These are phyloP conservation scores for Dromiciops gliroides DNA, from an alignment of 2,113 vertebrate species.

Conservation along the genomic window DNA sequence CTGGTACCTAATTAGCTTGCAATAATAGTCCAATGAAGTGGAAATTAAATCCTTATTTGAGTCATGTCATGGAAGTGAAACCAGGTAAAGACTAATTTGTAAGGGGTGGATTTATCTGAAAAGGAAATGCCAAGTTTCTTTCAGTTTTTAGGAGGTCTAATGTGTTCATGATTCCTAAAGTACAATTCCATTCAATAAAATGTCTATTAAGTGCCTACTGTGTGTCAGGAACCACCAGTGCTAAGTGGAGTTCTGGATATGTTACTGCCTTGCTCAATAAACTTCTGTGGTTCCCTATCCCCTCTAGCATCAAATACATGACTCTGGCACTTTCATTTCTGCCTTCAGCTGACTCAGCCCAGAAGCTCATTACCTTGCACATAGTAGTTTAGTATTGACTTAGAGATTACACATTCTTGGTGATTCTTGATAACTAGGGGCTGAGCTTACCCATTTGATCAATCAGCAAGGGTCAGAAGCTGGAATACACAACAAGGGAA, in stretches of 20 bases:
- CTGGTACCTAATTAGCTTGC: constrained; percentile 81
- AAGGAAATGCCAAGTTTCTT: constrained; percentile 65
- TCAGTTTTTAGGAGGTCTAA: constrained; percentile 61
- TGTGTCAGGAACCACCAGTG: neutral
- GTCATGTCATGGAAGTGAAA: constrained; percentile 80
- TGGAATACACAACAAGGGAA: neutral
- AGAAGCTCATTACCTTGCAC: neutral
- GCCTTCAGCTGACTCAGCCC: neutral
- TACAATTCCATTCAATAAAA: neutral
- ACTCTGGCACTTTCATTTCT: neutral
- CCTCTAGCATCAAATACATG: neutral
- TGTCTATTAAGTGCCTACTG: neutral
- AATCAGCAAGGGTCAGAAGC: neutral
- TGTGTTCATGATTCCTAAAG: neutral
- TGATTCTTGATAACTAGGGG: neutral
- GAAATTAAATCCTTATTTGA: constrained; percentile 82
- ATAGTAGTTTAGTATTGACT: neutral
- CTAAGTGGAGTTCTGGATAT: neutral
- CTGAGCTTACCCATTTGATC: neutral
- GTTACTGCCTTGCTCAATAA: neutral
- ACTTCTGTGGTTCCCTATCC: neutral
- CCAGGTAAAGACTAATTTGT: constrained; percentile 80
- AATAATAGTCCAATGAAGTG: constrained; percentile 84
- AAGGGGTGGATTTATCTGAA: constrained; percentile 70
- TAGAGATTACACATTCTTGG: neutral